Evolutionary conservation across 1,140 invertebrate genomes (phyloP).

Genomic region (Hycleus cichorii): DNA sequence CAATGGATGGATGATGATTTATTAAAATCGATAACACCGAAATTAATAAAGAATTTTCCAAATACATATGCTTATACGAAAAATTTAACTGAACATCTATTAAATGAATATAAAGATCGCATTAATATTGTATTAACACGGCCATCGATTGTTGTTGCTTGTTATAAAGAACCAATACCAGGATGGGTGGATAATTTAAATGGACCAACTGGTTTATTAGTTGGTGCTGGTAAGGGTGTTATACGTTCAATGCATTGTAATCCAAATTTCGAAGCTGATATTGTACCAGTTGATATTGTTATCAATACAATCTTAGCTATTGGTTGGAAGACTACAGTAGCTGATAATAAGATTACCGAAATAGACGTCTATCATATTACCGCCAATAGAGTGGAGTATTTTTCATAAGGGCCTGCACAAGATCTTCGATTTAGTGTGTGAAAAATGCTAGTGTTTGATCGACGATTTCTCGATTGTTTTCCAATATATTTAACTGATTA

Average conservation of each 20-base stretch:
- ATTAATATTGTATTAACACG: constrained; percentile 62
- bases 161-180: constrained; percentile 45
- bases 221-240: constrained; percentile 63
- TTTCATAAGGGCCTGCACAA: too few species aligned
- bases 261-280: constrained; percentile 52
- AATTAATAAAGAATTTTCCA: constrained; percentile 64
- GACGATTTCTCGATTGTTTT: too few species aligned
- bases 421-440: too few species aligned
- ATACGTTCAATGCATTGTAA: constrained; percentile 61
- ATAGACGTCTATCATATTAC: constrained; percentile 29
- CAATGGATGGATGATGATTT: constrained; percentile 69
- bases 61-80: constrained; percentile 80
- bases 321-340: constrained; percentile 56
- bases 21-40: constrained; percentile 64
- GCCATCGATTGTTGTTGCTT: constrained; percentile 57
- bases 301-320: constrained; percentile 71
- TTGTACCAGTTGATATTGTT: constrained; percentile 67
- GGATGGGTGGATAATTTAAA: constrained; percentile 88
- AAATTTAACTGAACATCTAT: constrained; percentile 62
- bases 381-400: constrained; percentile 18
- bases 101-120: constrained; percentile 50
- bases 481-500: too few species aligned
- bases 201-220: constrained; percentile 69
- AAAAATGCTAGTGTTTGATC: too few species aligned
- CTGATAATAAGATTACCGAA: constrained; percentile 25